Conservation (phyloP, 2,113 vertebrate genomes). For the Caranx ignobilis region DNA sequence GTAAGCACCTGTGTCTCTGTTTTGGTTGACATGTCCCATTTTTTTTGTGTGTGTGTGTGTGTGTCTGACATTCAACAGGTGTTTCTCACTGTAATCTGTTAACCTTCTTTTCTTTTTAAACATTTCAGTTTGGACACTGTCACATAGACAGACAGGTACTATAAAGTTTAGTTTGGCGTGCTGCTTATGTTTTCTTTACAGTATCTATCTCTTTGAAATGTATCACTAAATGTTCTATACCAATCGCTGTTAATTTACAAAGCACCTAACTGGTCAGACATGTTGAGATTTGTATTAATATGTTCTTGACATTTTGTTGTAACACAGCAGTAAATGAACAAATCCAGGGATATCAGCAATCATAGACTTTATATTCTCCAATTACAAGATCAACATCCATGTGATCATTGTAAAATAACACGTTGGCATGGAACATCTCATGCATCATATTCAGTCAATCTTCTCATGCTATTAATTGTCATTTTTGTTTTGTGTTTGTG, state of each 20-base stretch:
- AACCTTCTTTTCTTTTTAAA: slow-evolving; percentile 81
- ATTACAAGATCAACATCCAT: slow-evolving; percentile 38
- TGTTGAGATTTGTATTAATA: slow-evolving; percentile 1
- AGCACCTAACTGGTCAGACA: background rate
- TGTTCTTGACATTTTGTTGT: slow-evolving; percentile 7
- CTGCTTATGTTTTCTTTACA: slow-evolving; percentile 62
- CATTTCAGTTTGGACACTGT: slow-evolving; percentile 85
- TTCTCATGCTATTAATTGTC: slow-evolving; percentile 43
- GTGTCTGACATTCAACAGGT: slow-evolving; percentile 57
- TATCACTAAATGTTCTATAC: slow-evolving; percentile 80
- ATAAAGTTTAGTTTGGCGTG: slow-evolving; percentile 69
- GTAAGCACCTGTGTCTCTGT: slow-evolving; percentile 19
- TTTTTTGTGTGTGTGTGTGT: background rate
- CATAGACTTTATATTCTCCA: slow-evolving; percentile 16
- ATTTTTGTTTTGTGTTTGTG: slow-evolving; percentile 36
- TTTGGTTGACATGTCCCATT: slow-evolving; percentile 31
- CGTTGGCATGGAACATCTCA: slow-evolving; percentile 84
- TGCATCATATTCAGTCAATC: slow-evolving; percentile 46
- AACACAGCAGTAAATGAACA: slow-evolving; percentile 22
- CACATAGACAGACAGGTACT: slow-evolving; percentile 86
- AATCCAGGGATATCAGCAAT: slow-evolving; percentile 7
- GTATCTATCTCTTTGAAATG: slow-evolving; percentile 57
- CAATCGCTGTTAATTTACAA: slow-evolving; percentile 86
- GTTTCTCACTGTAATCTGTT: slow-evolving; percentile 77
- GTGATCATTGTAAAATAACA: slow-evolving; percentile 83